Base-by-base conservation (phyloP, 2,888 invertebrate species). In the Chrysodeixis includens region DNA sequence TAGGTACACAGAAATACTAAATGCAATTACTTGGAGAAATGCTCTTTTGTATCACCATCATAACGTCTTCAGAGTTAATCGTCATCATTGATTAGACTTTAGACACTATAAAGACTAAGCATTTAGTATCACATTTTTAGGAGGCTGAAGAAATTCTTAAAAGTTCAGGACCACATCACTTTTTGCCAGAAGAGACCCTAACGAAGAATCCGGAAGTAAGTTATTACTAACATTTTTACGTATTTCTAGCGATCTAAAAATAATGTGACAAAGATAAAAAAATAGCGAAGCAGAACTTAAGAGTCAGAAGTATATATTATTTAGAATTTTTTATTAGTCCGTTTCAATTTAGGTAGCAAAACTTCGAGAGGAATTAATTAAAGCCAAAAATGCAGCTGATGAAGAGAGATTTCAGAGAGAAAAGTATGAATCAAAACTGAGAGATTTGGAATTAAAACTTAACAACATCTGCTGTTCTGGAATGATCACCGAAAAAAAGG, bases 371-470 rank as follows among this genome's bases (percentile, higher is more conserved):
- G 93, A 93, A 51, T 74, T 93, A 32, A 86, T 88, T 9, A 85
- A 82, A 69, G 90, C 92, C 0, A 92, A 89, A 75, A 89, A 86
- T 51, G 69, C 76, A 1, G 92, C 91, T 5, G 92, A 92, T 0
- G 88, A 92, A 58, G 94, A 93, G 75, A 83, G 86, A 56, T 79
- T 85, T 10, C 88, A 91, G 69, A 85, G 88, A 62, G 85, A 92
- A 65, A 91, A 89, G 59, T 93, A 92, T 65, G 93, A 93, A 78
- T 56, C 77, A 0, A 92, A 90, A 74, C 79, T 94, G 0, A 91
- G 87, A 73, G 94, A 93, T 60, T 78, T 93, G 54, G 94, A 93
- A 78, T 49, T 83, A 8, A 92, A 93, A 73, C 75, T 94, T 0
- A 92, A 92, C 53, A 86, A 73, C 40, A 88, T 93, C 59, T 92